Percentiles rank a stretch among this genome's conserved stretches.
Evolutionary conservation across 2,888 invertebrate species (phyloP).

Genomic region (Odontomyia ornata): DNA sequence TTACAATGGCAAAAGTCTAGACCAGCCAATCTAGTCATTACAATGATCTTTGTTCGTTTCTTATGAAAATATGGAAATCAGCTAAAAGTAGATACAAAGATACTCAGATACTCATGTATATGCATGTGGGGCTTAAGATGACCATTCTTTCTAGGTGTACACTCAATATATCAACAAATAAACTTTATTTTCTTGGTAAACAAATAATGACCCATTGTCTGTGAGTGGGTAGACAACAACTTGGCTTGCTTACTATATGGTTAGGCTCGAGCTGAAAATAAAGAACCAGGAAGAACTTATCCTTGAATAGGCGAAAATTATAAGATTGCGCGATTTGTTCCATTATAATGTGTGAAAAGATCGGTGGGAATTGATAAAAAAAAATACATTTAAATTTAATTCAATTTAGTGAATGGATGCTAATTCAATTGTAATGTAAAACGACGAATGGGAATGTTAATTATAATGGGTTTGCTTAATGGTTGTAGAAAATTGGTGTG

Average conservation of each 20-base stretch:
- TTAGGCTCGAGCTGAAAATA: background rate
- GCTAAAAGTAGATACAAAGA: slow-evolving; percentile 2
- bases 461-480: no score
- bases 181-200: slow-evolving; percentile 6
- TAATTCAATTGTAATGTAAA: no score
- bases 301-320: slow-evolving; percentile 22
- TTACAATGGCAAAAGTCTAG: slow-evolving; percentile 3
- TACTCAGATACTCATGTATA: background rate
- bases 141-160: background rate
- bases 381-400: background rate
- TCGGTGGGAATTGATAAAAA: slow-evolving; percentile 1
- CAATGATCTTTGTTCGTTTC: slow-evolving; percentile 24
- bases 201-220: slow-evolving; percentile 33
- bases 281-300: slow-evolving; percentile 20
- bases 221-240: background rate
- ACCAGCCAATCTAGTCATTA: background rate
- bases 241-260: background rate
- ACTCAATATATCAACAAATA: slow-evolving; percentile 1
- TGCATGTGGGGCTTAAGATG: background rate
- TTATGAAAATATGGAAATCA: slow-evolving; percentile 39
- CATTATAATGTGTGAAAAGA: background rate
- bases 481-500: no score
- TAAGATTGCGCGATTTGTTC: background rate
- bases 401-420: slow-evolving; percentile 3
- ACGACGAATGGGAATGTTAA: no score